Evolutionary conservation across 1,140 invertebrate species (phyloP), one percentile per base, ranked within the genome.

Genomic region (Pissodes strobi): DNA sequence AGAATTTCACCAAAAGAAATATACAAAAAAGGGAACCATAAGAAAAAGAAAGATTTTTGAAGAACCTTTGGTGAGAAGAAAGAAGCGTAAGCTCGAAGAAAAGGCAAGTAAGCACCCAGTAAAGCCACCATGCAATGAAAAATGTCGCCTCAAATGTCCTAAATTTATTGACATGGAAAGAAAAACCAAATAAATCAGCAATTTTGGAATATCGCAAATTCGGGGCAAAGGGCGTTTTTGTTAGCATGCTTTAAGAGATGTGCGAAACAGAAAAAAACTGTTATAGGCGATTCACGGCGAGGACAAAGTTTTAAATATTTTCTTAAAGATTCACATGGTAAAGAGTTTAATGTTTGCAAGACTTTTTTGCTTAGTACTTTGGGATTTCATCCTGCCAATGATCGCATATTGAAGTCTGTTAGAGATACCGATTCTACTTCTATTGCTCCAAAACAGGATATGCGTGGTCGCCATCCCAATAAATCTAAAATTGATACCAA

Each of bases 401-500:
- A 63, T 45, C 21, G 19, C 55, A 49, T n/a, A n/a, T n/a, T n/a
- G n/a, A n/a, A n/a, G n/a, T n/a, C n/a, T n/a, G n/a, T n/a, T n/a
- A n/a, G n/a, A n/a, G n/a, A n/a, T n/a, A n/a, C n/a, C n/a, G n/a
- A n/a, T n/a, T n/a, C n/a, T n/a, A n/a, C n/a, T n/a, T n/a, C 55
- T 22, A 22, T 59, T 10, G 21, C 45, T 18, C 56, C 63, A 43
- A 48, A 30, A 30, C 12, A 10, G n/a, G 63, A 65, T 51, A 58
- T 15, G 21, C 21, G 63, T 43, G 43, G 63, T 43, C 15, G 25
- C 15, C 63, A 65, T 65, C 43, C 53, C 18, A 59, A 59, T 60
- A 23, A n/a, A 51, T 64, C n/a, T 10, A 66, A 60, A 60, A 60
- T 65, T 60, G 34, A 65, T 51, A 30, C 17, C 17, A 30, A 12